Evolutionary conservation across 2,888 invertebrate genomes (phyloP).

Genomic region (Heterodera filipjevi): DNA sequence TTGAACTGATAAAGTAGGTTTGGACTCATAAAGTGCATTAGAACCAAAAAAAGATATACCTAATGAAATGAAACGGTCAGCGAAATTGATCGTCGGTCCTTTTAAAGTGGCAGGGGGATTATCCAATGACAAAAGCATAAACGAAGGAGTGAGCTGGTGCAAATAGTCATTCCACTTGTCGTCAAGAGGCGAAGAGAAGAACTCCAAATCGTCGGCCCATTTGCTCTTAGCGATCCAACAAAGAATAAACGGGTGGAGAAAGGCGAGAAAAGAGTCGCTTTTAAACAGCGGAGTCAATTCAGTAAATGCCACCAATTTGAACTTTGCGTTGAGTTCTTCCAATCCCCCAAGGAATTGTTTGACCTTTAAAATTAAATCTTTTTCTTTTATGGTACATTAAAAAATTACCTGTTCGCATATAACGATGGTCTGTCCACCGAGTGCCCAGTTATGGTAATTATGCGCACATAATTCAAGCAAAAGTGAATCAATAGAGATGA

Average conservation of each 20-base stretch:
- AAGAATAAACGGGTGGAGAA: conserved; percentile 52
- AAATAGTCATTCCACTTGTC: conserved; percentile 55
- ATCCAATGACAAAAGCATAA: conserved; percentile 61
- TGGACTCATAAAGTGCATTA: too few species aligned
- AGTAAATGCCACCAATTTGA: conserved; percentile 60
- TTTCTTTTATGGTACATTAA: not conserved
- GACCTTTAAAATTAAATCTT: conserved; percentile 41
- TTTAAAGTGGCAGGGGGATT: conserved; percentile 53
- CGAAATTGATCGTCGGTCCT: conserved; percentile 51
- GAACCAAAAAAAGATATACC: conserved; percentile 48
- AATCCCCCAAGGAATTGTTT: conserved; percentile 57
- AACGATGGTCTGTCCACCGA: conserved; percentile 62
- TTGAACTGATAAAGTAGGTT: too few species aligned
- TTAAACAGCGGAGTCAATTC: conserved; percentile 56
- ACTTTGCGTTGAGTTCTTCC: conserved; percentile 56
- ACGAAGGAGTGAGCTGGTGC: conserved; percentile 61
- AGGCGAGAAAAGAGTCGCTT: conserved; percentile 55
- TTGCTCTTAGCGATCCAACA: conserved; percentile 44
- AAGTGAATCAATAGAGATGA: conserved; percentile 60
- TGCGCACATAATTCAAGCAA: conserved; percentile 61
- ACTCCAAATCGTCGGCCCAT: conserved; percentile 41
- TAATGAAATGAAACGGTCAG: conserved; percentile 53
- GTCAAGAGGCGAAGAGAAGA: conserved; percentile 57
- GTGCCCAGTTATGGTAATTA: conserved; percentile 61
- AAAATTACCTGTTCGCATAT: conserved; percentile 52